A percentile compares a stretch with the other conserved stretches of the same genome.
Evolutionary conservation across 2,113 vertebrate species (phyloP).

Genomic region (Lamprologus lemairii): DNA sequence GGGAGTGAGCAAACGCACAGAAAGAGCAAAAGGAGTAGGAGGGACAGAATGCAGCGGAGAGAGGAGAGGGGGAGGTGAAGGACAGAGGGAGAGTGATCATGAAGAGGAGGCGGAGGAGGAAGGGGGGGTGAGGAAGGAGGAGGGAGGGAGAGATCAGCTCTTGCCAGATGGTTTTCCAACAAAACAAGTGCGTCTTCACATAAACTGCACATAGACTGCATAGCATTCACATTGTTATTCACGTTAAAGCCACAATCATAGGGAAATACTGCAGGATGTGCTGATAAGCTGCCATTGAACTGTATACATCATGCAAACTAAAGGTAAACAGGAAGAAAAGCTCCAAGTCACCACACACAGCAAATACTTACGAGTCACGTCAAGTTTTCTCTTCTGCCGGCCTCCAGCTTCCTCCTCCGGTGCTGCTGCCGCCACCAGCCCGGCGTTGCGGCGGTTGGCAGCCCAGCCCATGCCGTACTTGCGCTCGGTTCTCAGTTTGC

Average conservation of each 20-base stretch:
- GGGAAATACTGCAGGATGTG: neutral
- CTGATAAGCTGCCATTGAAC: neutral
- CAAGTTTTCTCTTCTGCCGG: constrained; percentile 63
- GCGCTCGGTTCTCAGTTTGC: constrained; percentile 70
- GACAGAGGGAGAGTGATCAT: constrained; percentile 53
- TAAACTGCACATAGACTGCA: constrained; percentile 13
- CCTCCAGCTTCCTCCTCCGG: constrained; percentile 29
- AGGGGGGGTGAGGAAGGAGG: neutral
- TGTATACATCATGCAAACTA: neutral
- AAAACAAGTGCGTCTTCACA: constrained; percentile 61
- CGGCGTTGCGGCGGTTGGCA: constrained; percentile 63
- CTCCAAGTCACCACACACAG: neutral
- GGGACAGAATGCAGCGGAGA: constrained; percentile 52
- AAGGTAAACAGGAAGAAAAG: neutral
- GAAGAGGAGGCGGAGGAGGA: constrained; percentile 50
- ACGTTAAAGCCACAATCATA: neutral
- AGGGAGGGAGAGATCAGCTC: constrained; percentile 58
- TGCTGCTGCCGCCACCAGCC: constrained; percentile 3
- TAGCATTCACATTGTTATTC: neutral
- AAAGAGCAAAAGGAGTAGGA: constrained; percentile 40
- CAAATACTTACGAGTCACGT: constrained; percentile 51
- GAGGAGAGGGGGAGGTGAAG: constrained; percentile 51
- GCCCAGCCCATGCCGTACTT: constrained; percentile 76
- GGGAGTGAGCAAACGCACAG: constrained; percentile 34
- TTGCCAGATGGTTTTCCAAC: constrained; percentile 69